Evolutionary conservation across 2,797 vertebrate genomes (phyloP), one percentile per base, ranked within the genome.

Genomic region (Steatocranus sp.): DNA sequence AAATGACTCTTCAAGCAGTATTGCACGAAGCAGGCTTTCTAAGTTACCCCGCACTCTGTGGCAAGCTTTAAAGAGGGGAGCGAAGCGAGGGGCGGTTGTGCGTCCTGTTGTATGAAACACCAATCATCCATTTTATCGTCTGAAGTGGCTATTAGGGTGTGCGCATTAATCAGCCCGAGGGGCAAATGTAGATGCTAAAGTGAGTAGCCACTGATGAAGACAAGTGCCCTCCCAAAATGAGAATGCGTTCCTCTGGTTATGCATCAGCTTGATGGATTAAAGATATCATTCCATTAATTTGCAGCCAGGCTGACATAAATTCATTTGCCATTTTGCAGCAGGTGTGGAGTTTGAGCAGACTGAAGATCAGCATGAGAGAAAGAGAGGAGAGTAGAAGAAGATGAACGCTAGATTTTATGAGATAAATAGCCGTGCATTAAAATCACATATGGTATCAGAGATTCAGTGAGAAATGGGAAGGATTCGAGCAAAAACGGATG

Each of bases 241-340:
- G 91, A 93, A 88, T 75, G 23, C 88, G 84, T 88, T 91, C 75
- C 84, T 87, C 81, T 84, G 83, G 89, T 93, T 93, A 95, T 96
- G 91, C 90, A 95, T 96, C 95, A 95, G 87, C 70, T 86, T 96
- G 95, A 96, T 95, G 89, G 93, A 96, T 96, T 93, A 89, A 79
- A 90, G 85, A 94, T 93, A 90, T 92, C 82, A 90, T 94, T 91
- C 87, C 92, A 94, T 95, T 94, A 90, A 94, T 95, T 95, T 93
- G 88, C 86, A 91, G 80, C 78, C 88, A 86, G 86, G 78, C 92
- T 87, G 89, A 91, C 89, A 94, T 88, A 81, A 89, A 91, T 94
- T 94, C 90, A 88, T 96, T 95, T 94, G 86, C 91, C 85, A 88
- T 91, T 91, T 93, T 92, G 85, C 86, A 75, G 84, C 18, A 51